Evolutionary conservation across 2,797 vertebrate species (phyloP).

Genomic region (Pitangus sulphuratus): DNA sequence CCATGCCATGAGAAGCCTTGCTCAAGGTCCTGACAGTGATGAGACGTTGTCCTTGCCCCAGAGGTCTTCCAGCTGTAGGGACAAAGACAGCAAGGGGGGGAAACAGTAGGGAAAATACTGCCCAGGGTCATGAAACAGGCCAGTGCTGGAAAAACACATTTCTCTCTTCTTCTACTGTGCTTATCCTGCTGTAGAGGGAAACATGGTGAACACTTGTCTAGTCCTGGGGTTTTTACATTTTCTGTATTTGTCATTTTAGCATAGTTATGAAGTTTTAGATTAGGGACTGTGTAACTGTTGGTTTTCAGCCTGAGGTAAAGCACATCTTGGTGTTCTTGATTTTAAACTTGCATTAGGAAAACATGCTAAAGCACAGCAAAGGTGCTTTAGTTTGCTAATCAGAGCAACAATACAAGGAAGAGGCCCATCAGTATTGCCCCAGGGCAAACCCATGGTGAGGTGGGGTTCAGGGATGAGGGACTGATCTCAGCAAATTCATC

Average conservation of each 20-base stretch:
- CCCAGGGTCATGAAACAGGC: background rate
- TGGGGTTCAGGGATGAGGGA: background rate
- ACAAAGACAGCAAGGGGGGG: background rate
- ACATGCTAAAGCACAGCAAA: background rate
- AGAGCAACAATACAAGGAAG: background rate
- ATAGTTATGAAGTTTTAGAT: background rate
- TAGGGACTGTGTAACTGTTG: background rate
- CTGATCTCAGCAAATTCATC: background rate
- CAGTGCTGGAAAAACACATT: background rate
- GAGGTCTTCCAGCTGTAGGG: background rate
- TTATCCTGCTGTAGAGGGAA: accelerated
- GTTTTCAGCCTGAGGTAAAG: background rate
- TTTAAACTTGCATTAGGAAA: background rate
- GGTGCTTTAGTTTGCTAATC: background rate
- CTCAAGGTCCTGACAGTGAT: background rate
- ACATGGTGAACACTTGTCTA: background rate
- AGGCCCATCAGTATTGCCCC: background rate
- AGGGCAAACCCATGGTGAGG: background rate
- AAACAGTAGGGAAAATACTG: background rate
- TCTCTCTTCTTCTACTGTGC: background rate
- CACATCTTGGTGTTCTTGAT: background rate
- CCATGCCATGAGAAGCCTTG: background rate
- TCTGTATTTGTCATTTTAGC: background rate
- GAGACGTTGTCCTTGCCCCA: background rate
- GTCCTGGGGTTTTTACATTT: background rate